Conservation (phyloP, 2,888 invertebrate genomes). For the Creontiades dilutus region DNA sequence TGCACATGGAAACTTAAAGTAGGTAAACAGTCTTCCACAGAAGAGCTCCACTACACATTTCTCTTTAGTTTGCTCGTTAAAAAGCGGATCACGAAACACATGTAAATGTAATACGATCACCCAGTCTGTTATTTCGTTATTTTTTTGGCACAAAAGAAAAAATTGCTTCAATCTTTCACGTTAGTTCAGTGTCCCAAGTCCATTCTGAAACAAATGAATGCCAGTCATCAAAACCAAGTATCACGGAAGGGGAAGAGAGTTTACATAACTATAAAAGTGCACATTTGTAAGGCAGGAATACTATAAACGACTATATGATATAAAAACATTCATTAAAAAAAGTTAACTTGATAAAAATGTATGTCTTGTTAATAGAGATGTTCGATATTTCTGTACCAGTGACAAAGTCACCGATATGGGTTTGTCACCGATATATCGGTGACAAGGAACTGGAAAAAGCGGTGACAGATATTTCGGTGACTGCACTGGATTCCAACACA, state of each 20-base stretch:
- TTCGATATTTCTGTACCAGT: no score
- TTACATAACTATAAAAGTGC: no score
- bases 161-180: conserved; percentile 32
- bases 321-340: no score
- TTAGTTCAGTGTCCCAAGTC: conserved; percentile 64
- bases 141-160: conserved; percentile 66
- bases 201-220: conserved; percentile 56
- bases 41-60: neutral
- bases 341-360: no score
- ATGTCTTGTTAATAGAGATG: no score
- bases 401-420: no score
- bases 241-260: neutral
- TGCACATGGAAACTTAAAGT: conserved; percentile 12
- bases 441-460: no score
- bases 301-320: no score
- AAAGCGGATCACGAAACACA: conserved; percentile 28
- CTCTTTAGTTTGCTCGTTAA: neutral
- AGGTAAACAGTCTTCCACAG: neutral
- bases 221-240: neutral
- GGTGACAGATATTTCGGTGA: no score
- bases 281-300: no score
- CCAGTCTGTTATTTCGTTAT: conserved; percentile 42
- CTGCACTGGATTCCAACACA: no score
- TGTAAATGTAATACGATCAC: conserved; percentile 17
- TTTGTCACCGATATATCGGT: no score